These are phyloP conservation scores for Acrobeloides nanus DNA, from an alignment of 2,888 invertebrate species.

Conservation along the genomic window DNA sequence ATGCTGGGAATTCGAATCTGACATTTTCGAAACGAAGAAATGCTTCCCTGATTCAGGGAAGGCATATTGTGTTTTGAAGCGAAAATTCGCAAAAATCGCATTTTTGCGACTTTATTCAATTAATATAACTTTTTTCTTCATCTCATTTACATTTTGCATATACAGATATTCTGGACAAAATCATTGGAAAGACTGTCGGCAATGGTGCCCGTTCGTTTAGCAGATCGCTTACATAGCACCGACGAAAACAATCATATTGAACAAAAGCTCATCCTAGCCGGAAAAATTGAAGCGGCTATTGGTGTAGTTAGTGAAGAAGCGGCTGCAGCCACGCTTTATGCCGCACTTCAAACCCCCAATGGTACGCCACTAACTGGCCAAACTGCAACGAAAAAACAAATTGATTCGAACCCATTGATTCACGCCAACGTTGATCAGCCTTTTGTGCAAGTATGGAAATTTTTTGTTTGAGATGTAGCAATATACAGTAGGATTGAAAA, in stretches of 20 bases:
- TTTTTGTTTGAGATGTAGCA: too few species aligned
- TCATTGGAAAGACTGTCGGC: conserved; percentile 39
- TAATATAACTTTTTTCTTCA: neutral
- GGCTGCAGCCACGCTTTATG: conserved; percentile 24
- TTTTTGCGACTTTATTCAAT: too few species aligned
- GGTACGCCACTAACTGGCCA: conserved; percentile 21
- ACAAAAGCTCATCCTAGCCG: conserved; percentile 21
- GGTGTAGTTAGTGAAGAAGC: conserved; percentile 19
- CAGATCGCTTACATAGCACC: conserved; percentile 1
- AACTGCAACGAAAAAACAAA: conserved; percentile 19
- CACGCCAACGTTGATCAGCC: conserved; percentile 21
- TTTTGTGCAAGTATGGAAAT: conserved; percentile 21
- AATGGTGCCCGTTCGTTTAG: conserved; percentile 31
- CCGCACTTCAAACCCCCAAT: conserved; percentile 19
- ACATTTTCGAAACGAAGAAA: too few species aligned
- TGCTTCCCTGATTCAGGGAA: too few species aligned
- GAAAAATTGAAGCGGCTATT: conserved; percentile 21
- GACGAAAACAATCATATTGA: conserved; percentile 14
- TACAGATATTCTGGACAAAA: conserved; percentile 51
- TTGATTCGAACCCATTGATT: conserved; percentile 17
- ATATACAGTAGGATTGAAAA: too few species aligned
- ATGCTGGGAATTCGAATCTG: too few species aligned
- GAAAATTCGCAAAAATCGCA: too few species aligned
- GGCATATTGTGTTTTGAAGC: too few species aligned
- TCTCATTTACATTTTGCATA: conserved; percentile 15